A percentile compares a stretch with the other conserved stretches of the same genome.
Evolutionary conservation across 2,888 invertebrate genomes (phyloP).

Genomic region (Agrotis puta): DNA sequence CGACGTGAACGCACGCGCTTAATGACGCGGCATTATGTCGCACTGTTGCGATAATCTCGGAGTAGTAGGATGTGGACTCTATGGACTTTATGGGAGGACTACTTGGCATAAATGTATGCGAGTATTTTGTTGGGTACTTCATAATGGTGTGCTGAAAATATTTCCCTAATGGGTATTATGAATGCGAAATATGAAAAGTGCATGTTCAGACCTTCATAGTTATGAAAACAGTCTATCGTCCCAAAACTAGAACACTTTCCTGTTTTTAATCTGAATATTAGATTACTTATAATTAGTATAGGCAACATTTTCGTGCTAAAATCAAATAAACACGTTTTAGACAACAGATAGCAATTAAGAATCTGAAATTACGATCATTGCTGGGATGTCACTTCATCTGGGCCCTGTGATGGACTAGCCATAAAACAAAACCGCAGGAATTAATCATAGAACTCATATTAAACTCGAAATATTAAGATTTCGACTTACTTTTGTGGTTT

Average conservation of each 20-base stretch:
- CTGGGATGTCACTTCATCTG: no score
- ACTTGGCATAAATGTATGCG: conserved; percentile 5
- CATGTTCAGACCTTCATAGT: no score
- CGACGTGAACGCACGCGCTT: conserved; percentile 40
- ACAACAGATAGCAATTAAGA: no score
- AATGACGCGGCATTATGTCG: conserved; percentile 24
- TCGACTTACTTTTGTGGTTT: conserved; percentile 10
- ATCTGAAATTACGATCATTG: no score
- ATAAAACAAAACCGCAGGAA: conserved; percentile 6
- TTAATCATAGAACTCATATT: not conserved
- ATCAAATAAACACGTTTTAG: no score
- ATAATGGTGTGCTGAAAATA: not conserved
- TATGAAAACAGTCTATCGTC: no score
- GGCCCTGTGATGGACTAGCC: not conserved
- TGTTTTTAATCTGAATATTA: no score
- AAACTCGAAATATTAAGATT: conserved; percentile 15
- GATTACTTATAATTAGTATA: not conserved
- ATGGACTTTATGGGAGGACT: not conserved
- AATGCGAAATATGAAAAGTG: not conserved
- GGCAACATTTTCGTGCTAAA: not conserved
- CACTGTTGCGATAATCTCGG: conserved; percentile 24
- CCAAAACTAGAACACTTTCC: no score
- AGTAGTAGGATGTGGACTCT: conserved; percentile 18
- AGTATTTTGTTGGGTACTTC: not conserved
- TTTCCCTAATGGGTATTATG: not conserved